Conservation (phyloP, 2,797 vertebrate genomes). For the Pagetopsis macropterus region DNA sequence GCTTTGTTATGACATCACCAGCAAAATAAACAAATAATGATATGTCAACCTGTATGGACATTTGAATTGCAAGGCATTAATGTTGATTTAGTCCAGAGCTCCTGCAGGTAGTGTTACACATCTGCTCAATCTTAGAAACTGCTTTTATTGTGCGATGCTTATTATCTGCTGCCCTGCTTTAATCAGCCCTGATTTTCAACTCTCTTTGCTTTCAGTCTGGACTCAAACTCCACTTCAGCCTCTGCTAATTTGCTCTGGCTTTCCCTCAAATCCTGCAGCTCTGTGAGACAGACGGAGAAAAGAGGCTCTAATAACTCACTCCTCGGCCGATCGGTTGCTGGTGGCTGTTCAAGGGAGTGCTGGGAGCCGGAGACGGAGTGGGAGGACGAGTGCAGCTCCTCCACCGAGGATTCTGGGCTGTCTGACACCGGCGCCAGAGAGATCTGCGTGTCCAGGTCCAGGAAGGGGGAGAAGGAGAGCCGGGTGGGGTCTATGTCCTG, state of each 20-base stretch:
- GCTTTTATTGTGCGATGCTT: not conserved
- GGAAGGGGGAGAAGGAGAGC: slow-evolving; percentile 86
- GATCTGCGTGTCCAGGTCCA: slow-evolving; percentile 87
- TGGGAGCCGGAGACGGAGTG: slow-evolving; percentile 79
- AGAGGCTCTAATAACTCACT: slow-evolving; percentile 69
- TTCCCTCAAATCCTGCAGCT: slow-evolving; percentile 43
- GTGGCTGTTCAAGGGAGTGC: slow-evolving; percentile 73
- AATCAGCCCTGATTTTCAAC: slow-evolving; percentile 23
- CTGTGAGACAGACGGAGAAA: slow-evolving; percentile 33
- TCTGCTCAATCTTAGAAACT: slow-evolving; percentile 6
- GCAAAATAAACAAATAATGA: not conserved
- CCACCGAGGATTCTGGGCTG: slow-evolving; percentile 85
- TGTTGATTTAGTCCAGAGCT: slow-evolving; percentile 12
- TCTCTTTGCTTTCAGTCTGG: slow-evolving; percentile 27
- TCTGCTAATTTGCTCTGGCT: slow-evolving; percentile 37
- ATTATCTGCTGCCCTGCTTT: slow-evolving; percentile 11
- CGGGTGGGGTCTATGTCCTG: slow-evolving; percentile 84
- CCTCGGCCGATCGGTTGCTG: slow-evolving; percentile 55
- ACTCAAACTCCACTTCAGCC: slow-evolving; percentile 10
- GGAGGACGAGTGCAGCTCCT: slow-evolving; percentile 83
- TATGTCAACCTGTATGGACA: not conserved
- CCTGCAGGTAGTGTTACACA: slow-evolving; percentile 8
- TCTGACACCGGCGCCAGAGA: slow-evolving; percentile 84
- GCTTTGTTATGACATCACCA: not conserved
- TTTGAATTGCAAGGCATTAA: not conserved